Evolutionary conservation across 2,888 invertebrate species (phyloP).

Genomic region (Melipona beecheii): DNA sequence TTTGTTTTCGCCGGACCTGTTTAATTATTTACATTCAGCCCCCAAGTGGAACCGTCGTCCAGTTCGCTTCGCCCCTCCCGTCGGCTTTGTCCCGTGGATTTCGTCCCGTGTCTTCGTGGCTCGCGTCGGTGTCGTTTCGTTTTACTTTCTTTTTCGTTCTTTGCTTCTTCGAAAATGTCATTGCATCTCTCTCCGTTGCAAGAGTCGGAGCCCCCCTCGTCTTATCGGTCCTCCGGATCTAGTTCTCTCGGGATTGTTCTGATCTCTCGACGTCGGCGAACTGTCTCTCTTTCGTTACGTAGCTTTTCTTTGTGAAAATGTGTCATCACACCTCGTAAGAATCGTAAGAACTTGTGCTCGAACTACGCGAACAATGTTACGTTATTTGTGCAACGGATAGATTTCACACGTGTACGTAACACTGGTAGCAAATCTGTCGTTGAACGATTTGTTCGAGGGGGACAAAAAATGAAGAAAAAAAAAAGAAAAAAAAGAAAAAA

Average conservation of each 20-base stretch:
- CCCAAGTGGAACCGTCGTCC: conserved; percentile 66
- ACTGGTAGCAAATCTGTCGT: too few species aligned
- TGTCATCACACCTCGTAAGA: too few species aligned
- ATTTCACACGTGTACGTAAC: too few species aligned
- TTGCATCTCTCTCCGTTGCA: background rate
- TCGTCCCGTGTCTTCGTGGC: conserved; percentile 13
- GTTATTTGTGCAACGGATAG: too few species aligned
- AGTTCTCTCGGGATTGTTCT: too few species aligned
- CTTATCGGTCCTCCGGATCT: too few species aligned
- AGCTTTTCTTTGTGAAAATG: too few species aligned
- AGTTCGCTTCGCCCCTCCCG: conserved; percentile 32
- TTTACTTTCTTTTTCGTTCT: background rate
- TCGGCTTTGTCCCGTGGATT: conserved; percentile 20
- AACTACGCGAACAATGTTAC: too few species aligned
- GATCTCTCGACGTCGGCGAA: too few species aligned
- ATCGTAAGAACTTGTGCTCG: too few species aligned
- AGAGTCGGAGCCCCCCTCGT: too few species aligned
- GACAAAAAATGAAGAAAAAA: background rate
- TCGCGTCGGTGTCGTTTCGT: background rate
- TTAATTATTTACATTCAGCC: conserved; percentile 81
- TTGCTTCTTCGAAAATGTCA: background rate
- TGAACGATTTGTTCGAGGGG: background rate
- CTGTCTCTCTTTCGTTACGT: too few species aligned
- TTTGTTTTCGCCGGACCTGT: conserved; percentile 82
- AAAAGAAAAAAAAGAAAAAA: background rate